phyloP scores from a whole-genome alignment of 2,888 invertebrate species.

The Euspilapteryx auroguttella region DNA sequence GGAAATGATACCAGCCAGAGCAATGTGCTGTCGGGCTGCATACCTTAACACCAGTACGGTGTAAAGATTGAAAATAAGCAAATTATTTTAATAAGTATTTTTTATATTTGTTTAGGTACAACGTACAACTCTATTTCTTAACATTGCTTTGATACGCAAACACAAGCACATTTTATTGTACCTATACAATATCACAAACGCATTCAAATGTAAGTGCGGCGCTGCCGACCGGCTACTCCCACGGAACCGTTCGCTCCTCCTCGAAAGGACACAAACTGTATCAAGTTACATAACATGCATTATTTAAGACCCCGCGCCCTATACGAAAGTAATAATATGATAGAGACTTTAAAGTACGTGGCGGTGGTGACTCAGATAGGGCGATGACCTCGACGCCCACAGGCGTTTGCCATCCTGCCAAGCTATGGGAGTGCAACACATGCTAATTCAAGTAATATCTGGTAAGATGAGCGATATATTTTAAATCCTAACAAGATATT shows the following conservation, averaged over 20 bases:
- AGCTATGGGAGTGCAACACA: conserved; percentile 7
- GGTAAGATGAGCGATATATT: too few species aligned
- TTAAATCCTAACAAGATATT: too few species aligned
- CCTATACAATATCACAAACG: too few species aligned
- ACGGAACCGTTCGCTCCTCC: conserved; percentile 5
- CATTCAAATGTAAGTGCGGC: conserved; percentile 2
- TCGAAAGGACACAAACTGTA: conserved; percentile 36
- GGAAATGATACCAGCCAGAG: too few species aligned
- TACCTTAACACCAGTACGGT: conserved; percentile 27
- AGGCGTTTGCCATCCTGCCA: conserved; percentile 9
- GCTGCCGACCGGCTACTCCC: conserved; percentile 4
- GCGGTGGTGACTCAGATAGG: conserved; percentile 47
- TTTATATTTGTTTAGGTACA: not conserved
- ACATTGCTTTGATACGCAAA: too few species aligned
- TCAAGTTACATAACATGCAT: conserved; percentile 56
- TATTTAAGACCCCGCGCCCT: conserved; percentile 54
- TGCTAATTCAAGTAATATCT: conserved; percentile 4
- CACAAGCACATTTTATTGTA: too few species aligned
- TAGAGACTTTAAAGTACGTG: conserved; percentile 34
- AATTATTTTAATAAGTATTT: not conserved
- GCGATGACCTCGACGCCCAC: conserved; percentile 38
- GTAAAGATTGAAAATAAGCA: not conserved
- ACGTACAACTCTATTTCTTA: not conserved
- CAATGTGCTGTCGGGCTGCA: conserved; percentile 27
- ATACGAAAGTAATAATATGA: conserved; percentile 56